These are phyloP conservation scores for Lathamus discolor DNA, from an alignment of 2,113 vertebrate species.

Conservation along the genomic window DNA sequence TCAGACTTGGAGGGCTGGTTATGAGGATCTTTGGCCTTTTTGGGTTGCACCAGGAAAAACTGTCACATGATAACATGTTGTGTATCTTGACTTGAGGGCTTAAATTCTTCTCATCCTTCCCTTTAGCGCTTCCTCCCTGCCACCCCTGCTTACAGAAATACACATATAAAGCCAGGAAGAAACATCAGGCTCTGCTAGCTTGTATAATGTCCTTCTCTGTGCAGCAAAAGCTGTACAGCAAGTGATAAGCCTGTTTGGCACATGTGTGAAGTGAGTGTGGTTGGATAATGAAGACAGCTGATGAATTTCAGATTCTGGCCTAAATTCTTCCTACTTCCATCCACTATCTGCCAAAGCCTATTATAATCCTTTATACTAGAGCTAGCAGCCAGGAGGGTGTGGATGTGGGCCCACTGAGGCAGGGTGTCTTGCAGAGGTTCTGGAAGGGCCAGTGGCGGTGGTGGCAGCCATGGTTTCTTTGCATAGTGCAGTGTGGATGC, in stretches of 20 bases:
- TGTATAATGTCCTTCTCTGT: not conserved
- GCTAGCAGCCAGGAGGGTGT: not conserved
- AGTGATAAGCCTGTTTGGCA: not conserved
- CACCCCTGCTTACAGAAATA: not conserved
- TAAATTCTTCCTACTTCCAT: not conserved
- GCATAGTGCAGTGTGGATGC: not conserved
- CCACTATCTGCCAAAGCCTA: not conserved
- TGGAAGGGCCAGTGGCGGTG: not conserved
- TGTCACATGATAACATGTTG: not conserved
- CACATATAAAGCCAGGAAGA: not conserved
- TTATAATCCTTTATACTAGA: accelerated
- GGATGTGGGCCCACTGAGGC: not conserved
- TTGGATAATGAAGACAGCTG: not conserved
- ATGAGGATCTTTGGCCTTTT: not conserved
- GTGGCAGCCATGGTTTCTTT: not conserved
- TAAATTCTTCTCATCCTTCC: not conserved
- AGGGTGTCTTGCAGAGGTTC: not conserved
- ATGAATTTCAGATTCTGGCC: not conserved
- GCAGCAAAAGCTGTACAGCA: not conserved
- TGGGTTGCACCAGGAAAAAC: not conserved
- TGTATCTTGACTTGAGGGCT: not conserved
- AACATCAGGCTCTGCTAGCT: not conserved
- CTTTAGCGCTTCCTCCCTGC: not conserved
- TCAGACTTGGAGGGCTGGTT: not conserved
- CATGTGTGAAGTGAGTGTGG: not conserved